phyloP scores from a whole-genome alignment of 1,140 invertebrate genomes.

The Drosophila biarmipes region DNA sequence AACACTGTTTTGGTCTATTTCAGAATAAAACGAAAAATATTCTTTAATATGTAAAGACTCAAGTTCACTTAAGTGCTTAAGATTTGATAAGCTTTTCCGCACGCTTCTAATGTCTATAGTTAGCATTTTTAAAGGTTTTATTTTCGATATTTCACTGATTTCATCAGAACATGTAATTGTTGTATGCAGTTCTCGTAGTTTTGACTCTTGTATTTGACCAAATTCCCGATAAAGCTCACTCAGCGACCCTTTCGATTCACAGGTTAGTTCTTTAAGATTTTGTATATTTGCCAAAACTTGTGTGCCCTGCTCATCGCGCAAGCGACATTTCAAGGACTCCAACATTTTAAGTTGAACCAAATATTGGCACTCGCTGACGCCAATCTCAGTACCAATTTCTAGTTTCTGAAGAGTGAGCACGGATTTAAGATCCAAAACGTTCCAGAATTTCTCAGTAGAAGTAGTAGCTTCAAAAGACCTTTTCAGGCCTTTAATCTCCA shows the following conservation, averaged over 20 bases:
- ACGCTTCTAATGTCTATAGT: neutral
- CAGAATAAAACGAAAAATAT: neutral
- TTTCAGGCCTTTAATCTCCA: neutral
- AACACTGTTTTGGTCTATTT: neutral
- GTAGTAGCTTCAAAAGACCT: neutral
- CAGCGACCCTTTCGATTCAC: neutral
- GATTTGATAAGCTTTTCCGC: neutral
- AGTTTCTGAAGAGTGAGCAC: neutral
- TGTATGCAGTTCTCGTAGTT: neutral
- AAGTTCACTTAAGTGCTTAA: neutral
- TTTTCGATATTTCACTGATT: neutral
- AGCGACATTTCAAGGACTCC: neutral
- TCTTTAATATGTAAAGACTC: neutral
- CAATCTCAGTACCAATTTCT: neutral
- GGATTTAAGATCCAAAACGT: neutral
- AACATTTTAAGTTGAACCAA: neutral
- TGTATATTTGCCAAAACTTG: neutral
- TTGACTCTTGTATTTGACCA: neutral
- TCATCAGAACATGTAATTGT: neutral
- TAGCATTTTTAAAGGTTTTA: neutral
- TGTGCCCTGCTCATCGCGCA: neutral
- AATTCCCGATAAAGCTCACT: neutral
- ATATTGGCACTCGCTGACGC: too few relatives aligned
- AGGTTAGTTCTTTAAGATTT: neutral
- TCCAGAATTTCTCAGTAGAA: neutral